phyloP scores from a whole-genome alignment of 2,113 vertebrate species.

The Cyprinodon tularosa region DNA sequence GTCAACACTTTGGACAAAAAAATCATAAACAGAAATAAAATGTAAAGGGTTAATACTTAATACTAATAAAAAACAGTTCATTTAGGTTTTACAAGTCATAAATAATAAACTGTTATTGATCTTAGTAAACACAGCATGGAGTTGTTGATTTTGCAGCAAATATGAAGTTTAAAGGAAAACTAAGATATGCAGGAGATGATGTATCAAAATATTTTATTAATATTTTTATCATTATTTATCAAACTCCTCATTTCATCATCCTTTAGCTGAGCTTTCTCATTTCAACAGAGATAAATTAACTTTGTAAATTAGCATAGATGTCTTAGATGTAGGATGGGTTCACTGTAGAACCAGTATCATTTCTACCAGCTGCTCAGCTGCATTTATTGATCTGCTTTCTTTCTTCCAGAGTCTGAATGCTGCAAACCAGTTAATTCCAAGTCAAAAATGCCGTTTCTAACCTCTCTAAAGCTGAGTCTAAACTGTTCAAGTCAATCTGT shows the following conservation, averaged over 20 bases:
- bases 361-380: neutral
- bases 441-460: conserved; percentile 2
- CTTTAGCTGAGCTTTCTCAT: neutral
- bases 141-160: too few species aligned
- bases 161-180: too few species aligned
- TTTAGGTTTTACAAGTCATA: neutral
- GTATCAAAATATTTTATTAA: neutral
- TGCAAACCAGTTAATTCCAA: neutral
- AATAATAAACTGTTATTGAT: neutral
- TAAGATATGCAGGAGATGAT: neutral
- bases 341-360: neutral
- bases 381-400: neutral
- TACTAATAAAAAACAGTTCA: neutral
- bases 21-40: neutral
- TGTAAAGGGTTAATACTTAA: neutral
- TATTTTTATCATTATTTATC: too few species aligned
- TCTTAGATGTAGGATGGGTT: neutral
- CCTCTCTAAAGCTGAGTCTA: conserved; percentile 2
- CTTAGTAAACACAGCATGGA: neutral
- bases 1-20: neutral
- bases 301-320: neutral
- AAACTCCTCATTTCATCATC: too few species aligned
- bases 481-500: conserved; percentile 6
- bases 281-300: neutral
- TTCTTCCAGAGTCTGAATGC: conserved; percentile 2